Evolutionary conservation across 2,797 vertebrate species (phyloP).

Genomic region (Sebastes paucispinis): DNA sequence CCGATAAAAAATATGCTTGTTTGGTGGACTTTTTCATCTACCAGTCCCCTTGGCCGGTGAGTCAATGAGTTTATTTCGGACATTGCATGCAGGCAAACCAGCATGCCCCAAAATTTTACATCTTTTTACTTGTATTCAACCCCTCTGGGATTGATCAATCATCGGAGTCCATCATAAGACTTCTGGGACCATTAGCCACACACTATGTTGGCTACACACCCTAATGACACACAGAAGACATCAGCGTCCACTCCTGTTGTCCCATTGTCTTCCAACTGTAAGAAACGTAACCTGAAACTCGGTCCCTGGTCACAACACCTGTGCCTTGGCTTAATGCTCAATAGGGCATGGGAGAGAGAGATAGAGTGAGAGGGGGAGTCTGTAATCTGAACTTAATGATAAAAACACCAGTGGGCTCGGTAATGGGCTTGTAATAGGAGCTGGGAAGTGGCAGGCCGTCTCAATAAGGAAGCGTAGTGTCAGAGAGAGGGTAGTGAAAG

Average conservation of each 20-base stretch:
- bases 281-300: conserved; percentile 67
- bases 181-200: conserved; percentile 27
- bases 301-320: conserved; percentile 73
- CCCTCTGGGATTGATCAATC: not conserved
- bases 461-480: conserved; percentile 57
- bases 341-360: conserved; percentile 59
- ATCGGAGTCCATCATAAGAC: not conserved
- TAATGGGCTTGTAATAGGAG: conserved; percentile 79
- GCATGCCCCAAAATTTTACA: not conserved
- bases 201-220: conserved; percentile 14
- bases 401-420: conserved; percentile 67
- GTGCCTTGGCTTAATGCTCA: conserved; percentile 78
- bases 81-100: not conserved
- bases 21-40: no score
- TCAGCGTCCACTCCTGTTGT: conserved; percentile 11
- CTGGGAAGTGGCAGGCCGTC: conserved; percentile 65
- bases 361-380: conserved; percentile 53
- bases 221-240: conserved; percentile 16
- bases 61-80: no score
- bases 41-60: no score
- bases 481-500: conserved; percentile 67
- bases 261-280: conserved; percentile 58
- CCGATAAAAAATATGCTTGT: no score
- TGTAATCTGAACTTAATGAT: conserved; percentile 80
- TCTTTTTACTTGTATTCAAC: not conserved